A percentile compares a stretch with the other conserved stretches of the same genome.
These are phyloP conservation scores for Platerodrilus igneus DNA, from an alignment of 2,888 invertebrate species.

Conservation along the genomic window DNA sequence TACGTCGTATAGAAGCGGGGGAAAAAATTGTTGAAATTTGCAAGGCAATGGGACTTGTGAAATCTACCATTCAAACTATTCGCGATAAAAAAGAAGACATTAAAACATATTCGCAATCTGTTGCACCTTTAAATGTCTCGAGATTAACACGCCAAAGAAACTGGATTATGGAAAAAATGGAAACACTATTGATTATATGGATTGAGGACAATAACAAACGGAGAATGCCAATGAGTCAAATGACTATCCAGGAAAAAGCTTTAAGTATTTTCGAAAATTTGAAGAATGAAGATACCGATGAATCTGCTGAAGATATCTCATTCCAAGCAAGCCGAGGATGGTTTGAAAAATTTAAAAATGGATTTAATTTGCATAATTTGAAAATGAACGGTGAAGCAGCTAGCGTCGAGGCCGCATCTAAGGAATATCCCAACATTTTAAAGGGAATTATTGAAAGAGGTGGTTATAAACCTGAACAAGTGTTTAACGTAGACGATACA, in stretches of 20 bases:
- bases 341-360: no score
- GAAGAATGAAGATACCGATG: conserved; percentile 26
- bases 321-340: no score
- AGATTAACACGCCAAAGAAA: conserved; percentile 29
- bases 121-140: conserved; percentile 28
- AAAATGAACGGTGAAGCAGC: no score
- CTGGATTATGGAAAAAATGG: conserved; percentile 27
- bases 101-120: conserved; percentile 22
- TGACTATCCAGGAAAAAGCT: conserved; percentile 30
- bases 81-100: conserved; percentile 26
- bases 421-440: no score
- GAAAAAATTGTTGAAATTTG: conserved; percentile 28
- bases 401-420: no score
- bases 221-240: conserved; percentile 29
- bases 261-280: conserved; percentile 28
- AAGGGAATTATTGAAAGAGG: no score
- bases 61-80: conserved; percentile 27
- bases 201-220: conserved; percentile 25
- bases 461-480: no score
- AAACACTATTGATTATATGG: conserved; percentile 25
- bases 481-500: no score
- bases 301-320: no score
- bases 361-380: no score
- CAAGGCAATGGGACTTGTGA: conserved; percentile 23
- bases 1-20: conserved; percentile 17